A percentile compares a stretch with the other conserved stretches of the same genome.
Evolutionary conservation across 2,797 vertebrate genomes (phyloP).

Genomic region (Tolypeutes matacus): DNA sequence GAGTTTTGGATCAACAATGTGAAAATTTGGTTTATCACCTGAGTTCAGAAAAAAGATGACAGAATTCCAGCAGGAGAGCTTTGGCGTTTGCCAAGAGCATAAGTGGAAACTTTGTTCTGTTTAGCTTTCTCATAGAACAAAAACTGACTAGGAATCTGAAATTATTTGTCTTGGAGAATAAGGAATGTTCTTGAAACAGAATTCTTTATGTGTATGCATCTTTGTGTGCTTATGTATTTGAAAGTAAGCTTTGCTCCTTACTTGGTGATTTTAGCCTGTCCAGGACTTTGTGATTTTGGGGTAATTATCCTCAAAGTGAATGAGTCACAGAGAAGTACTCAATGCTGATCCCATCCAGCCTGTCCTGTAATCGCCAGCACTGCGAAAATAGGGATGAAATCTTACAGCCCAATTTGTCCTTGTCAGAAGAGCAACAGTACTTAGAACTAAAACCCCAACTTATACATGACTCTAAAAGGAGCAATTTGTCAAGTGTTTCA

Average conservation of each 20-base stretch:
- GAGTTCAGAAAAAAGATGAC: slow-evolving; percentile 51
- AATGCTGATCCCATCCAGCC: slow-evolving; percentile 57
- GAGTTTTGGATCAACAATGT: slow-evolving; percentile 71
- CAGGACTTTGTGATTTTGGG: slow-evolving; percentile 22
- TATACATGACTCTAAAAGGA: slow-evolving; percentile 82
- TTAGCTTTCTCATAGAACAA: slow-evolving; percentile 32
- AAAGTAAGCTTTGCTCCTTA: neutral
- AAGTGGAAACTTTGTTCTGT: slow-evolving; percentile 35
- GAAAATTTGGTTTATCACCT: slow-evolving; percentile 73
- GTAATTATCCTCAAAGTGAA: slow-evolving; percentile 70
- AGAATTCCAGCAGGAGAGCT: slow-evolving; percentile 68
- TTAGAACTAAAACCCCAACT: slow-evolving; percentile 82
- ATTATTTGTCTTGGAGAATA: neutral
- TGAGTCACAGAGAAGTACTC: slow-evolving; percentile 62
- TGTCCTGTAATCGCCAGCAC: slow-evolving; percentile 73
- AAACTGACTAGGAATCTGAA: slow-evolving; percentile 60
- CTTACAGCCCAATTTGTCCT: slow-evolving; percentile 81
- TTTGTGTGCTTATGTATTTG: slow-evolving; percentile 39
- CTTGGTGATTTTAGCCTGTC: slow-evolving; percentile 16
- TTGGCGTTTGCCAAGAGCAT: slow-evolving; percentile 58
- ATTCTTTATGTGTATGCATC: neutral
- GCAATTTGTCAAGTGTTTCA: slow-evolving; percentile 86
- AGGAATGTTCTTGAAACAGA: neutral
- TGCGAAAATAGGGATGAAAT: slow-evolving; percentile 74
- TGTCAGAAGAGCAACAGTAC: slow-evolving; percentile 80